phyloP scores from a whole-genome alignment of 92 coral and sea anemone genomes.

The Heteractis magnifica region DNA sequence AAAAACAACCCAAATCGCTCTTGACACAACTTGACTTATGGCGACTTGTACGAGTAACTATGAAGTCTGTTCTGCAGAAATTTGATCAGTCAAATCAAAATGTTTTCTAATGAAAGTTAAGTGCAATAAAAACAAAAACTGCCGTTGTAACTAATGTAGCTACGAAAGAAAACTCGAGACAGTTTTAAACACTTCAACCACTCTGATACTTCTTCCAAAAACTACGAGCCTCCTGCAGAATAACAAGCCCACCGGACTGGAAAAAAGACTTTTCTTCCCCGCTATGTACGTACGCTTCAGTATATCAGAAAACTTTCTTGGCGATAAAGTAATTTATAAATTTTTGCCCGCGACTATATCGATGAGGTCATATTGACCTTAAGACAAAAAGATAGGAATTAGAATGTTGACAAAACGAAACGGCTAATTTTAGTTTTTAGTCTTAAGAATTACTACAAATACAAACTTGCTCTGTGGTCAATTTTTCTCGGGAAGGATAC shows the following conservation, averaged over 20 bases:
- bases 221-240: too few species aligned
- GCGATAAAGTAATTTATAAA: not conserved
- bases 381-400: not conserved
- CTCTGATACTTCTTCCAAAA: not conserved
- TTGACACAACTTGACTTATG: constrained; percentile 6
- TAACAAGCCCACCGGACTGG: not conserved
- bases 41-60: not conserved
- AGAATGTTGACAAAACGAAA: not conserved
- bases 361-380: constrained; percentile 6
- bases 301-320: not conserved
- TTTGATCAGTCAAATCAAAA: not conserved
- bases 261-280: not conserved
- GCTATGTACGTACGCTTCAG: not conserved
- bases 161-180: not conserved
- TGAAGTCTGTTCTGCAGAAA: not conserved
- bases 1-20: not conserved
- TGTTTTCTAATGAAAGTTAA: not conserved
- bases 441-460: not conserved
- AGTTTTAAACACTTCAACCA: not conserved
- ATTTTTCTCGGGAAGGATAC: not conserved
- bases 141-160: not conserved
- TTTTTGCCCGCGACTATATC: not conserved
- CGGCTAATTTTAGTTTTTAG: not conserved
- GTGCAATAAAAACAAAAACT: not conserved
- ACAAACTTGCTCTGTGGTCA: not conserved